Conservation (phyloP, 2,797 vertebrate genomes). For the Myripristis murdjan region DNA sequence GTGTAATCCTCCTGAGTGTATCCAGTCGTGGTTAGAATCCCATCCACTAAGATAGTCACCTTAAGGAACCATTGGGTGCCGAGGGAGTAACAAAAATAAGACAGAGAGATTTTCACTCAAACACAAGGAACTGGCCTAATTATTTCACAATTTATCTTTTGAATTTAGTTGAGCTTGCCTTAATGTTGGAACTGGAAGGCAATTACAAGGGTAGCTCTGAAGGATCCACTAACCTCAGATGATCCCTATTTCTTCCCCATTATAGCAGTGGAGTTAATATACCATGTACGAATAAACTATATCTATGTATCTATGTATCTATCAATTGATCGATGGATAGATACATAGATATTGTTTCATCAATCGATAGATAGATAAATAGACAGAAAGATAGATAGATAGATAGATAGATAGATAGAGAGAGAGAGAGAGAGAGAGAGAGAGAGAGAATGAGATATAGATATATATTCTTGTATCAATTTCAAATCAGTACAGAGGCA, state of each 20-base stretch:
- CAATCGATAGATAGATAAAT: too few relatives aligned
- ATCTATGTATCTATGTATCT: too few relatives aligned
- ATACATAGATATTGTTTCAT: too few relatives aligned
- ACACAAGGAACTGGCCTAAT: slow-evolving; percentile 65
- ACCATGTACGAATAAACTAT: slow-evolving; percentile 55
- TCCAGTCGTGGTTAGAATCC: slow-evolving; percentile 95
- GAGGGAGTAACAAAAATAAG: slow-evolving; percentile 20
- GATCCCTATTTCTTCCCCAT: slow-evolving; percentile 62
- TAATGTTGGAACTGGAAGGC: slow-evolving; percentile 67
- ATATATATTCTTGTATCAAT: slow-evolving; percentile 46
- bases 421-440: too few relatives aligned
- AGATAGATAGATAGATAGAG: too few relatives aligned
- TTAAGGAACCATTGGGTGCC: slow-evolving; percentile 60
- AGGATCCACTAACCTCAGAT: slow-evolving; percentile 66
- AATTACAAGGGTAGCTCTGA: slow-evolving; percentile 71
- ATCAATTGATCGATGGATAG: slow-evolving; percentile 35
- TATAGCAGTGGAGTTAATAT: slow-evolving; percentile 55
- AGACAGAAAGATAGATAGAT: too few relatives aligned
- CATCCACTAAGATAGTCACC: slow-evolving; percentile 96
- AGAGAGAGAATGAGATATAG: slow-evolving; percentile 47
- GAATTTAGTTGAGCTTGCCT: slow-evolving; percentile 62
- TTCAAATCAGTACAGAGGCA: slow-evolving; percentile 55
- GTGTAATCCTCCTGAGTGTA: slow-evolving; percentile 98
- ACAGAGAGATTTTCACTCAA: slow-evolving; percentile 46
- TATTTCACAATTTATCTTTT: slow-evolving; percentile 71